Base-by-base conservation (phyloP, 1,140 invertebrate genomes). In the Trichonephila inaurata region DNA sequence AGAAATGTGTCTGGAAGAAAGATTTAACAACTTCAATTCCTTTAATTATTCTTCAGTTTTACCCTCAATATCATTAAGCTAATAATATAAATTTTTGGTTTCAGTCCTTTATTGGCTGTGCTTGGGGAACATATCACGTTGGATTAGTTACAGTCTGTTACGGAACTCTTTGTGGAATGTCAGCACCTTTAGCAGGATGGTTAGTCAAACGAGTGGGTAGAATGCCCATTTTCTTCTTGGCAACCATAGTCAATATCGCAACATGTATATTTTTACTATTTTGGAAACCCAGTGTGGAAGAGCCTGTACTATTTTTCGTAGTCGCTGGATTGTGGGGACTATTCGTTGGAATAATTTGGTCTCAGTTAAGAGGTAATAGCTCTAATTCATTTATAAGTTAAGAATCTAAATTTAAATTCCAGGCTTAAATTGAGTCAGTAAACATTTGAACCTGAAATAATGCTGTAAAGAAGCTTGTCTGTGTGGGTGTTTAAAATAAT, bases 301-400 rank as follows among this genome's bases (percentile, higher is more conserved):
- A 97, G 69, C 97, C 97, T 0, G 96, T 97, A n/a, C 96, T 98
- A 2, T 99, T 99, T 96, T 99, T 98, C 96, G 97, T 98, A n/a
- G 97, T 99, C 85, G 98, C 98, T 3, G 98, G 98, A 0, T 96
- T 99, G 0, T 99, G 98, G 98, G 99, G 99, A 28, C 97, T 99
- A n/a, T 98, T 98, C 10, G 98, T 99, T 95, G 98, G 98, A 7
- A 98, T 99, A 0, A 99, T 98, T 98, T 99, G 99, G 95, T 99
- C 99, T 0, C 99, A 99, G 96, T 98, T 99, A 86, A 99, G 99
- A 95, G 98, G 98, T 98, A 82, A 33, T 1, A 10, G 6, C 28
- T 69, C 1, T 69, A 51, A 28, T 24, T 21, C 3, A 40, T 40
- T 40, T 1, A 2, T 28, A 28, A n/a, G 28, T 28, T 1, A 28